Evolutionary conservation across 1,140 invertebrate genomes (phyloP).

Genomic region (Rhyzopertha dominica): DNA sequence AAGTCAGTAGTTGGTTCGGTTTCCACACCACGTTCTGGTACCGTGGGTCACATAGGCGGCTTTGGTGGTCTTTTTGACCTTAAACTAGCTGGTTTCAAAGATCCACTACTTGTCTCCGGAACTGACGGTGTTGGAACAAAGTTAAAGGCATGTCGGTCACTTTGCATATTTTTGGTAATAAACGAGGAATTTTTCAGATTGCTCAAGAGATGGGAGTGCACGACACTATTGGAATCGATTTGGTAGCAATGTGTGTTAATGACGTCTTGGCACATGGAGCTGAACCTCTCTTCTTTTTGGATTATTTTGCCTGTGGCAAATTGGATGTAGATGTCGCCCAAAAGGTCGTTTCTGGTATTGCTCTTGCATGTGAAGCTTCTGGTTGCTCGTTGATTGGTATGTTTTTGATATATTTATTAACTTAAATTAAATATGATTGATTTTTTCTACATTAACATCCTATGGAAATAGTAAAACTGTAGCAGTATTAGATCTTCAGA

Average conservation of each 20-base stretch:
- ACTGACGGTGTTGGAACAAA: constrained; percentile 98
- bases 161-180: constrained; percentile 5
- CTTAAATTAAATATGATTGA: not conserved
- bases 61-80: constrained; percentile 91
- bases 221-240: constrained; percentile 85
- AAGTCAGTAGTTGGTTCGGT: constrained; percentile 70
- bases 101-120: constrained; percentile 87
- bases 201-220: constrained; percentile 76
- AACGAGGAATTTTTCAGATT: constrained; percentile 56
- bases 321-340: constrained; percentile 72
- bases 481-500: no score
- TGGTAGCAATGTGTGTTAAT: constrained; percentile 98
- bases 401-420: no score
- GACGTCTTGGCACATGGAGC: constrained; percentile 93
- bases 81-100: constrained; percentile 60
- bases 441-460: no score
- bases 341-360: constrained; percentile 78
- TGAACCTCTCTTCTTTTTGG: constrained; percentile 91
- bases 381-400: constrained; percentile 85
- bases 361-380: constrained; percentile 78
- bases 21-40: constrained; percentile 64
- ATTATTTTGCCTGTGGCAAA: constrained; percentile 91
- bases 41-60: constrained; percentile 77
- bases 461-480: no score
- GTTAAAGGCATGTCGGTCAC: constrained; percentile 61